Conservation (phyloP, 1,140 invertebrate genomes). For the Megathymus violae region DNA sequence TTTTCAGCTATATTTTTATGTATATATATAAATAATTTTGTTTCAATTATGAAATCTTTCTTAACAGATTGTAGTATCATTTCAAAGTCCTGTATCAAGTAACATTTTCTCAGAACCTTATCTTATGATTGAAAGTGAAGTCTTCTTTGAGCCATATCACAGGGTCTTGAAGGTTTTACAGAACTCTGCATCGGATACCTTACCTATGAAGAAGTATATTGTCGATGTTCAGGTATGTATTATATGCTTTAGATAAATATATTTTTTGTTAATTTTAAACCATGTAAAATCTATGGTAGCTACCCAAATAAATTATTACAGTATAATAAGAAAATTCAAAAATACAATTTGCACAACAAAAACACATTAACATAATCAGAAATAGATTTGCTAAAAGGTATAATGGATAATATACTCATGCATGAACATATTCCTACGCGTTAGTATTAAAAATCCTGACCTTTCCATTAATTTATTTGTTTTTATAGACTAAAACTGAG, state of each 20-base stretch:
- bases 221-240: conserved; percentile 84
- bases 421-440: no score
- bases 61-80: conserved; percentile 61
- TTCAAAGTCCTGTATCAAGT: conserved; percentile 61
- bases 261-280: no score
- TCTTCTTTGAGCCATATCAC: conserved; percentile 89
- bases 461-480: no score
- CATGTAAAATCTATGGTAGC: neutral
- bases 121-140: conserved; percentile 87
- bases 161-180: conserved; percentile 86
- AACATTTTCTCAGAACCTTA: conserved; percentile 54
- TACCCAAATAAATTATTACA: no score
- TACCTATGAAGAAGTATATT: conserved; percentile 88
- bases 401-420: no score
- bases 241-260: conserved; percentile 39
- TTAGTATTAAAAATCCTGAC: no score
- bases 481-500: conserved; percentile 59
- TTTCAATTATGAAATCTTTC: conserved; percentile 8
- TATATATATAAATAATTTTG: conserved; percentile 9
- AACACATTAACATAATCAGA: no score
- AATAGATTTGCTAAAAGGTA: no score
- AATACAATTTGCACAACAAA: no score
- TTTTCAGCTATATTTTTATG: neutral
- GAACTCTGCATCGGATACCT: conserved; percentile 71
- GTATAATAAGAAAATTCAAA: neutral